Percentiles rank a stretch among this genome's conserved stretches.
These are phyloP conservation scores for Pegoplata infirma DNA, from an alignment of 2,888 invertebrate species.

Conservation along the genomic window DNA sequence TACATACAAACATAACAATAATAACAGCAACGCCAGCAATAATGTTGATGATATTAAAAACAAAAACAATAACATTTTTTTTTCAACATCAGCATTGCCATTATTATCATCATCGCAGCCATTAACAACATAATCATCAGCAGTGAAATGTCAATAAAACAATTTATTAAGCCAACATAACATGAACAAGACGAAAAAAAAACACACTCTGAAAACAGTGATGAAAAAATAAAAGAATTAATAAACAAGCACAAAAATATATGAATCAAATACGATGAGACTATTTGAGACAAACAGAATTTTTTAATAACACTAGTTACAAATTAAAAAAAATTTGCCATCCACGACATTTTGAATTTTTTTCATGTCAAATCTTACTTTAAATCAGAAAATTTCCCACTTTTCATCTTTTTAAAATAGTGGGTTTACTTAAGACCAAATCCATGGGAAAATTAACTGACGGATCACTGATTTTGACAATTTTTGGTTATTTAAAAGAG, in stretches of 20 bases:
- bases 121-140: constrained; percentile 57
- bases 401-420: no score
- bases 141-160: constrained; percentile 64
- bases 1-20: constrained; percentile 1
- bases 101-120: constrained; percentile 39
- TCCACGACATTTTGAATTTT: no score
- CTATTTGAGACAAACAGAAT: no score
- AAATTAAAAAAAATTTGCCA: no score
- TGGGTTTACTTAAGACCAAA: no score
- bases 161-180: constrained; percentile 62
- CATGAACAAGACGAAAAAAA: constrained; percentile 3
- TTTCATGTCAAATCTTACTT: no score
- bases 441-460: no score
- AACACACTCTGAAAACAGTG: not conserved
- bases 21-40: not conserved
- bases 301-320: no score
- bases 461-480: no score
- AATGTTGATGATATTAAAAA: not conserved
- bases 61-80: not conserved
- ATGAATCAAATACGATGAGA: not conserved
- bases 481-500: no score
- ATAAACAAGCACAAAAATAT: not conserved
- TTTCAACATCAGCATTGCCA: constrained; percentile 25
- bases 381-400: no score
- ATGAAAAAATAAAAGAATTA: not conserved